A percentile compares a stretch with the other conserved stretches of the same genome.
These are phyloP conservation scores for Ornithorhynchus anatinus DNA, from an alignment of 2,113 vertebrate species.

Conservation along the genomic window DNA sequence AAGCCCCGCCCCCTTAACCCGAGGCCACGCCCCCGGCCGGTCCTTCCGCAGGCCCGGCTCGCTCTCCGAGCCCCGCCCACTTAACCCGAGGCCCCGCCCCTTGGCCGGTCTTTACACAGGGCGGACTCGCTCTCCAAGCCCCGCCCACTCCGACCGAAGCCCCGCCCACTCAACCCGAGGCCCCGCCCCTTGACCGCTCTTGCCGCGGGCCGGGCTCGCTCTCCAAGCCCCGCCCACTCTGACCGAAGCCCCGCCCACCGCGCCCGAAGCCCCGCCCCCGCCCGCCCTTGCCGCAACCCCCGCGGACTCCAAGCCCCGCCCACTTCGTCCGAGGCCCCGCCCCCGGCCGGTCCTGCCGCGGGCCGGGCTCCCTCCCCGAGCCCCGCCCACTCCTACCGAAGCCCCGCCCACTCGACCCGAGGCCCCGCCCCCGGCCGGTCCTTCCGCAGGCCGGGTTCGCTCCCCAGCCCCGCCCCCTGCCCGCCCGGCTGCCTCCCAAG, in stretches of 20 bases:
- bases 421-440: too few species aligned
- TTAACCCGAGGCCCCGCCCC: neutral
- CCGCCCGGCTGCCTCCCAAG: neutral
- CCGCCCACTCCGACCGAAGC: too few species aligned
- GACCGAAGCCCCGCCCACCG: too few species aligned
- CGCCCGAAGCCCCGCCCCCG: too few species aligned
- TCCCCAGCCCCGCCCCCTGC: neutral
- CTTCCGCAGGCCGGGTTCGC: neutral
- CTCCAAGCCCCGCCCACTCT: neutral
- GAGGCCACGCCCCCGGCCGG: neutral
- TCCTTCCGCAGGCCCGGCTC: constrained; percentile 1
- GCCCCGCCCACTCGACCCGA: neutral
- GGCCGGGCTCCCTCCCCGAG: neutral
- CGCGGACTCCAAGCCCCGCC: neutral
- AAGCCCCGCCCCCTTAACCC: neutral
- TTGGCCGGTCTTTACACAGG: neutral
- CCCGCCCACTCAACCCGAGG: too few species aligned
- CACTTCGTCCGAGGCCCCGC: constrained; percentile 61
- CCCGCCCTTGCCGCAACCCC: neutral
- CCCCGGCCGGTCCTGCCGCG: neutral
- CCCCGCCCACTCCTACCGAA: neutral
- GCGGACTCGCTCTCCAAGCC: too few species aligned
- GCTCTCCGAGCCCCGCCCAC: neutral
- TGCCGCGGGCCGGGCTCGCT: too few species aligned
- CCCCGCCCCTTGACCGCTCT: too few species aligned